Evolutionary conservation across 2,797 vertebrate species (phyloP).

Genomic region (Sphaeramia orbicularis): DNA sequence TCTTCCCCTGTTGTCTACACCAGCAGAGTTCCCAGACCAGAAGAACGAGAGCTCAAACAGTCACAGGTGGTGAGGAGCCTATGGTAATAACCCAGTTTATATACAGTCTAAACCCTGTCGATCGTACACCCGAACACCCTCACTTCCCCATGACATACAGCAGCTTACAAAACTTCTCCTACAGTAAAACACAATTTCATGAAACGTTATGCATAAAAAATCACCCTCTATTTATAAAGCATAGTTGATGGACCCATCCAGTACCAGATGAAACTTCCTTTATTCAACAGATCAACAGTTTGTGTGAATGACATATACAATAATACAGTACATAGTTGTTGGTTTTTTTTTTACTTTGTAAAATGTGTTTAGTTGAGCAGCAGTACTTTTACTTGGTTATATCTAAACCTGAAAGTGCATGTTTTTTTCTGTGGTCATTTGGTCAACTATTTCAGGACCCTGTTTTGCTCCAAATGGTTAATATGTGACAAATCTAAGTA

Average conservation of each 20-base stretch:
- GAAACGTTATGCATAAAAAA: background rate
- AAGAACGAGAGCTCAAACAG: conserved; percentile 96
- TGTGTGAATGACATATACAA: conserved; percentile 10
- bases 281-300: conserved; percentile 6
- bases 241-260: background rate
- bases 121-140: conserved; percentile 5
- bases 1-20: conserved; percentile 91
- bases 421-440: conserved; percentile 10
- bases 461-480: conserved; percentile 29
- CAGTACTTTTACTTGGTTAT: background rate
- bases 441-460: conserved; percentile 10
- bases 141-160: background rate
- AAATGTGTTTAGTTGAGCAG: background rate
- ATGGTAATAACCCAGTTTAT: conserved; percentile 90
- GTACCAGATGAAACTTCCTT: background rate
- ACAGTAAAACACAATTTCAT: background rate
- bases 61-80: conserved; percentile 95
- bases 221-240: background rate
- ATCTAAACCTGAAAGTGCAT: background rate
- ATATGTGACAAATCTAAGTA: conserved; percentile 28
- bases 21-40: conserved; percentile 93
- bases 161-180: background rate
- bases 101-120: conserved; percentile 55
- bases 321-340: background rate
- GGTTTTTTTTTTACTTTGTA: conserved; percentile 25